A percentile compares a stretch with the other conserved stretches of the same genome.
Evolutionary conservation across 2,888 invertebrate species (phyloP).

Genomic region (Polymixis flavicincta): DNA sequence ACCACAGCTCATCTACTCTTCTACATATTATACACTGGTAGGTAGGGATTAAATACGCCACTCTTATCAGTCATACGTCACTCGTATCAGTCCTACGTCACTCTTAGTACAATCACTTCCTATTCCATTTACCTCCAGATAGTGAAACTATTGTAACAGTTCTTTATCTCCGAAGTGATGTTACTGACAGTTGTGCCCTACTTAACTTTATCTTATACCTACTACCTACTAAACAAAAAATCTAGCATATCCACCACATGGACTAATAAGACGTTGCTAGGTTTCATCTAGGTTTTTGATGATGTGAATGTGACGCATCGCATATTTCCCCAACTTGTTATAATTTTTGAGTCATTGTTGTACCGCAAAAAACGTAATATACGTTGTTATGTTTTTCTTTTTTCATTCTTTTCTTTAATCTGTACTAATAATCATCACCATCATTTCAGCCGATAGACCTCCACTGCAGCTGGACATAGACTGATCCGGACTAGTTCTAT

Average conservation of each 20-base stretch:
- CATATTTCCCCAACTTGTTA: too few species aligned
- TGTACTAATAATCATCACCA: too few species aligned
- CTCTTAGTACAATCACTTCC: conserved; percentile 12
- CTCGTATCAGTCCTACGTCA: conserved; percentile 30
- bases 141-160: conserved; percentile 20
- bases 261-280: background rate
- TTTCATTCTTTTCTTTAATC: too few species aligned
- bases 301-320: too few species aligned
- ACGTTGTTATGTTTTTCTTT: too few species aligned
- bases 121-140: conserved; percentile 25
- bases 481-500: too few species aligned
- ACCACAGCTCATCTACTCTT: background rate
- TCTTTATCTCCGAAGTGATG: conserved; percentile 19
- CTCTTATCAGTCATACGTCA: conserved; percentile 31
- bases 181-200: conserved; percentile 33
- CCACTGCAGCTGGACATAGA: too few species aligned
- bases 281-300: background rate
- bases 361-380: too few species aligned
- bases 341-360: too few species aligned
- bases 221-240: background rate
- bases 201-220: conserved; percentile 20
- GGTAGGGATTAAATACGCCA: background rate
- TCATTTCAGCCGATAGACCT: too few species aligned
- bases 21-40: too few species aligned
- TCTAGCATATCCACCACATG: conserved; percentile 2